Evolutionary conservation across 2,888 invertebrate genomes (phyloP).

Genomic region (Agonopterix arenella): DNA sequence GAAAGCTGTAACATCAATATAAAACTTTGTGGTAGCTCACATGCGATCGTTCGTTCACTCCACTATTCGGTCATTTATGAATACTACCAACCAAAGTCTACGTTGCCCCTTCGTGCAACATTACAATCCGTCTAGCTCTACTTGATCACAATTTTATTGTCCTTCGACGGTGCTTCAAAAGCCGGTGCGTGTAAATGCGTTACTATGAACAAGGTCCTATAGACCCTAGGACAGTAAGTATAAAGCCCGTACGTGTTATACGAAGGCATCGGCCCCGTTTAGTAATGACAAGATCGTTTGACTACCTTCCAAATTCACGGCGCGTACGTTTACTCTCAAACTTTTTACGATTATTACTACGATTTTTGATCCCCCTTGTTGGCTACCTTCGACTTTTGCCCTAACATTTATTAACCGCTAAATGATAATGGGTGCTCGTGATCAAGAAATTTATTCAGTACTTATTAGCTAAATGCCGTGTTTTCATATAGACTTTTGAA

Average conservation of each 20-base stretch:
- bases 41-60: too few relatives aligned
- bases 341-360: conserved; percentile 69
- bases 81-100: too few relatives aligned
- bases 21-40: too few relatives aligned
- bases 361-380: conserved; percentile 60
- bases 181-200: conserved; percentile 2
- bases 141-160: too few relatives aligned
- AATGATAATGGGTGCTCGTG: conserved; percentile 59
- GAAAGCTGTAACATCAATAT: too few relatives aligned
- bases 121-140: too few relatives aligned
- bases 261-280: conserved; percentile 31
- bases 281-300: conserved; percentile 45
- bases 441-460: conserved; percentile 47
- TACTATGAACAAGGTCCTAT: too few relatives aligned
- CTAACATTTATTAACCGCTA: conserved; percentile 64
- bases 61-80: too few relatives aligned
- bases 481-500: background rate
- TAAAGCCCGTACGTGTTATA: conserved; percentile 30
- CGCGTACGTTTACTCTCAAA: conserved; percentile 62
- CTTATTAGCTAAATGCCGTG: conserved; percentile 26
- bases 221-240: conserved; percentile 10
- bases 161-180: too few relatives aligned
- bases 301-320: conserved; percentile 55
- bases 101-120: too few relatives aligned
- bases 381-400: conserved; percentile 53